Evolutionary conservation across 2,113 vertebrate species (phyloP), one percentile per base, ranked within the genome.

Genomic region (Nothobranchius furzeri): DNA sequence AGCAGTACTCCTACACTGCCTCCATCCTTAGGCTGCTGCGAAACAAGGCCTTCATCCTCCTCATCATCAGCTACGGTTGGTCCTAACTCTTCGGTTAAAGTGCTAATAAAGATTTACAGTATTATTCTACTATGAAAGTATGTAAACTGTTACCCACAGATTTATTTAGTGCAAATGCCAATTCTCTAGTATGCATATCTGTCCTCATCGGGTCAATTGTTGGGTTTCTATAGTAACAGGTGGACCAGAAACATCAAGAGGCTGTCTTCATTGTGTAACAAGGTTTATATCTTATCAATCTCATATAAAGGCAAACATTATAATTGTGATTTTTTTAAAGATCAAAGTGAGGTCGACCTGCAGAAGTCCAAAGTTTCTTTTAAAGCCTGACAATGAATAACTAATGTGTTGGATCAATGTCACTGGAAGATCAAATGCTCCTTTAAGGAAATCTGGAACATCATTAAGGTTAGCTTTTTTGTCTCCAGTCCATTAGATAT

Each of bases 61-160:
- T 99, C 40, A 74, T 95, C 91, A 59, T 98, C 85, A 93, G 91
- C 49, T 99, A 99, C 0, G 98, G 98, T 99, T 88, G 13, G 79
- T 78, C 46, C 14, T 60, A 49, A 6, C 14, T 54, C 2, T 14
- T 56, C 12, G 15, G 9, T 4, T 11, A 40, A 25, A n/a, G 9
- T 3, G 12, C 20, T 2, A 30, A 30, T 30, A 30, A 30, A 3
- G 30, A 30, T 30, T 3, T 3, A 30, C 30, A 30, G 30, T 30
- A 30, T 30, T 3, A 30, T 30, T 30, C 30, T 30, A 30, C 30
- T 3, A 20, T 20, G 20, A 20, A 20, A 30, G 1, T 30, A 30
- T 30, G 30, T 30, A 30, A 30, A 30, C 30, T 4, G 30, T 20
- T 20, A 20, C 20, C 20, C 20, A 20, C 20, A 20, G 20, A 20